Conservation (phyloP, 2,888 invertebrate genomes). For the Penaeus monodon region DNA sequence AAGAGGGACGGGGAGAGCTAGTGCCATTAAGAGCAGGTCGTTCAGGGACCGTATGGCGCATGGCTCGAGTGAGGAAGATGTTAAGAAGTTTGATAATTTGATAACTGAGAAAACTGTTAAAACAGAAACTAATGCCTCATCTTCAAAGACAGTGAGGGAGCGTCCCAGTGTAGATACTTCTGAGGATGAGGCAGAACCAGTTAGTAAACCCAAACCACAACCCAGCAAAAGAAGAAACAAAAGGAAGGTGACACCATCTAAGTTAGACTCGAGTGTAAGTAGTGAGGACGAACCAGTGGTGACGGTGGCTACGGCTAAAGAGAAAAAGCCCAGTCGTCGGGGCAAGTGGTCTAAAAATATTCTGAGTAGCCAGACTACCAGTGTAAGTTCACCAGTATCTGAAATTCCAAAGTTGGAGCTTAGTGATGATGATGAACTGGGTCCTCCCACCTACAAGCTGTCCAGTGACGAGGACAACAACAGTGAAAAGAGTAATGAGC, state of each 20-base stretch:
- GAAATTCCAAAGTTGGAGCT: constrained; percentile 52
- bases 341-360: constrained; percentile 39
- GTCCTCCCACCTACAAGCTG: constrained; percentile 61
- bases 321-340: constrained; percentile 24
- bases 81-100: constrained; percentile 59
- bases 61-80: constrained; percentile 35
- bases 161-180: constrained; percentile 48
- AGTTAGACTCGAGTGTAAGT: constrained; percentile 52
- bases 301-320: constrained; percentile 25
- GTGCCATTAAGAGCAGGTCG: constrained; percentile 34
- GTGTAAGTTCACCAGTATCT: constrained; percentile 30
- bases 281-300: constrained; percentile 50
- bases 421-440: constrained; percentile 64
- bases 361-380: constrained; percentile 10
- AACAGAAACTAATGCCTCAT: constrained; percentile 45
- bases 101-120: constrained; percentile 41
- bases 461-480: constrained; percentile 63
- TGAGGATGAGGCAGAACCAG: constrained; percentile 56
- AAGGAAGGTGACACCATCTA: constrained; percentile 50
- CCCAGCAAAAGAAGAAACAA: constrained; percentile 40
- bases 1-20: constrained; percentile 43
- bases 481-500: constrained; percentile 57
- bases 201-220: constrained; percentile 42
- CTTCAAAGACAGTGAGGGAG: constrained; percentile 35
- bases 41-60: constrained; percentile 21